Percentiles rank a stretch among this genome's conserved stretches.
Conservation (phyloP, 2,888 invertebrate genomes). For the Cyaniris semiargus region DNA sequence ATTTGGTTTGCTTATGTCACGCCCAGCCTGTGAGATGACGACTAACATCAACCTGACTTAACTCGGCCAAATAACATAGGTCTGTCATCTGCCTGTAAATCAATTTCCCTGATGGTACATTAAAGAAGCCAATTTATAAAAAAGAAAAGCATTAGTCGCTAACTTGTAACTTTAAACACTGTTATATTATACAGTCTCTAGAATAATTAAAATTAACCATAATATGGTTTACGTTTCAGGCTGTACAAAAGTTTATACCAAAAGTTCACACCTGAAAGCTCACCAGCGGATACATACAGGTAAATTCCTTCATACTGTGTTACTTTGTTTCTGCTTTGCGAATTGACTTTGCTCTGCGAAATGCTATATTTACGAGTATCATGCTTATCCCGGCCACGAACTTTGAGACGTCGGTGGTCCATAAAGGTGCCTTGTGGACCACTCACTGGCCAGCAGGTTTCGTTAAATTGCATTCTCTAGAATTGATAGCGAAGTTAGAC, state of each 20-base stretch:
- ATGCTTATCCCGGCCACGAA: not conserved
- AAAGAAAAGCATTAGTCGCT: no score
- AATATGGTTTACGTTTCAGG: conserved; percentile 80
- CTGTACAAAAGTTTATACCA: conserved; percentile 98
- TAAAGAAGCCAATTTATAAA: no score
- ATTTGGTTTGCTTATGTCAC: no score
- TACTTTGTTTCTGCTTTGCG: conserved; percentile 36
- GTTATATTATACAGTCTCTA: no score
- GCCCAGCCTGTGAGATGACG: not conserved
- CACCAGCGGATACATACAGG: conserved; percentile 99
- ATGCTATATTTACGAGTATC: conserved; percentile 14
- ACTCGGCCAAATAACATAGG: no score
- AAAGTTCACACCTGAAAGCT: conserved; percentile 98
- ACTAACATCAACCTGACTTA: no score
- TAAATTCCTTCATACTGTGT: conserved; percentile 62
- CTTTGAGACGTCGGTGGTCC: not conserved
- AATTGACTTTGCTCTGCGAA: conserved; percentile 37
- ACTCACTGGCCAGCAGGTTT: not conserved
- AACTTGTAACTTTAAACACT: no score
- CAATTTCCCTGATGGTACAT: no score
- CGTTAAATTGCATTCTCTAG: not conserved
- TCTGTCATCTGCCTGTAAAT: no score
- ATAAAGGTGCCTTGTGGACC: not conserved
- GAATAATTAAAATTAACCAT: not conserved
- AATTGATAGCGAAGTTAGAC: no score